Conservation (phyloP, 2,888 invertebrate species). For the Drosophila niveifrons region DNA sequence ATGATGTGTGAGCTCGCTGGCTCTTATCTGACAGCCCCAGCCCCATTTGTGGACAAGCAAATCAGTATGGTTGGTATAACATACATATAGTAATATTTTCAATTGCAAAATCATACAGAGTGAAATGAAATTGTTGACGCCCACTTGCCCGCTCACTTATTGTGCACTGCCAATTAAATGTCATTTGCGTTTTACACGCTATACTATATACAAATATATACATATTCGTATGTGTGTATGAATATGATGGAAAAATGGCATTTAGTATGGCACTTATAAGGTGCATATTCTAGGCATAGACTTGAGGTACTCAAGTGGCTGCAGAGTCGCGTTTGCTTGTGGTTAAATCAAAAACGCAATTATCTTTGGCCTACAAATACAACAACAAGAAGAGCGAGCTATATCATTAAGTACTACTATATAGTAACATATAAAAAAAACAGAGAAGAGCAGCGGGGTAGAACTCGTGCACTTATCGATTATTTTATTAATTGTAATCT, state of each 20-base stretch:
- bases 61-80: constrained; percentile 11
- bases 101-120: constrained; percentile 33
- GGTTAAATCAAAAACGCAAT: constrained; percentile 74
- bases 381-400: constrained; percentile 3
- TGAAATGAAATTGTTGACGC: constrained; percentile 39
- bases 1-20: constrained; percentile 19
- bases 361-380: constrained; percentile 62
- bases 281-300: background rate
- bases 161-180: constrained; percentile 43
- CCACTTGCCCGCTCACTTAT: constrained; percentile 13
- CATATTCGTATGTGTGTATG: background rate
- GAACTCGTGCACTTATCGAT: constrained; percentile 70
- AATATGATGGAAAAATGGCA: background rate
- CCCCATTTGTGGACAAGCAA: constrained; percentile 31
- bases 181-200: constrained; percentile 24
- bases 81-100: background rate
- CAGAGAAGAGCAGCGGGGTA: constrained; percentile 15
- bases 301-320: constrained; percentile 41
- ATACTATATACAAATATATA: background rate
- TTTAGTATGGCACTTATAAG: background rate
- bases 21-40: constrained; percentile 41
- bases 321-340: constrained; percentile 34
- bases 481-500: constrained; percentile 81
- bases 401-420: background rate
- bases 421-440: constrained; percentile 6